Percentiles rank a stretch among this genome's conserved stretches.
phyloP scores from a whole-genome alignment of 92 coral and sea anemone species.

The Ricordea florida region DNA sequence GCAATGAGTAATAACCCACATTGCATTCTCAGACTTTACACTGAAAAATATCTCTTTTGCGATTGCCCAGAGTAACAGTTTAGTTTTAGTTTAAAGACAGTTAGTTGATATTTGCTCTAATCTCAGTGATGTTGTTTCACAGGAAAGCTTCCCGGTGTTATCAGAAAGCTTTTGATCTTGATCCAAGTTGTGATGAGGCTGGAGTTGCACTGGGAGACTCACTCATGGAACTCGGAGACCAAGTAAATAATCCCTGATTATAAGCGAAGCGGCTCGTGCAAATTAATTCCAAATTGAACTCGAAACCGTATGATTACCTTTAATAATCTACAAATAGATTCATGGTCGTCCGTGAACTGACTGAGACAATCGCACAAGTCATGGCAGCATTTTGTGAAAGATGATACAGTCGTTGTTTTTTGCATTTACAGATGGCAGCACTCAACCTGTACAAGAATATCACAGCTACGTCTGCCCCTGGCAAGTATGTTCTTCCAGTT shows the following conservation, averaged over 20 bases:
- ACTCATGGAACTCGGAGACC: slow-evolving; percentile 71
- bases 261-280: not conserved
- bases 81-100: not conserved
- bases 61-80: not conserved
- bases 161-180: slow-evolving; percentile 93
- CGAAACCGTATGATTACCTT: too few relatives aligned
- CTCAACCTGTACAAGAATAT: slow-evolving; percentile 71
- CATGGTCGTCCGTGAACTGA: too few relatives aligned
- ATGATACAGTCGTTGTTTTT: too few relatives aligned
- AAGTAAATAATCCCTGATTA: slow-evolving; percentile 41
- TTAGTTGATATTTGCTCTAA: not conserved
- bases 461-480: slow-evolving; percentile 75
- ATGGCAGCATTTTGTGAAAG: too few relatives aligned
- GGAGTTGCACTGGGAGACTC: slow-evolving; percentile 88
- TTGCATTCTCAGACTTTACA: too few relatives aligned
- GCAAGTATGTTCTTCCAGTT: slow-evolving; percentile 51
- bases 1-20: too few relatives aligned
- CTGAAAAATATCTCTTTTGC: too few relatives aligned
- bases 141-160: slow-evolving; percentile 96
- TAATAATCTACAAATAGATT: too few relatives aligned
- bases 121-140: not conserved
- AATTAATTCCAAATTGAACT: too few relatives aligned
- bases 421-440: slow-evolving; percentile 70
- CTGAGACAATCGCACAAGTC: too few relatives aligned
- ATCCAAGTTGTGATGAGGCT: slow-evolving; percentile 72